These are phyloP conservation scores for Acromyrmex charruanus DNA, from an alignment of 1,140 invertebrate genomes.

Conservation along the genomic window DNA sequence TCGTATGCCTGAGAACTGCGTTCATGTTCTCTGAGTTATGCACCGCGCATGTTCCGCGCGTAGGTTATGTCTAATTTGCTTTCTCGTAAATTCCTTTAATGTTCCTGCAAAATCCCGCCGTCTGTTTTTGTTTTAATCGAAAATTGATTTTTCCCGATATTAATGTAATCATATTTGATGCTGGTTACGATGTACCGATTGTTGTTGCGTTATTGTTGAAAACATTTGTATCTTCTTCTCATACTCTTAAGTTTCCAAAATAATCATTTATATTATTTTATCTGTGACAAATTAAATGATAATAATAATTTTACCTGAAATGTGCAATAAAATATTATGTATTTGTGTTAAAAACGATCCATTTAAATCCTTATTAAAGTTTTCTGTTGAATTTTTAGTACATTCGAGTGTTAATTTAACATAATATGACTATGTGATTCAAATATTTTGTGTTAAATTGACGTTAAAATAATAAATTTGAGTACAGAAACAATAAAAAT, in stretches of 20 bases:
- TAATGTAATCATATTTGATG: neutral
- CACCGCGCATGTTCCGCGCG: conserved; percentile 56
- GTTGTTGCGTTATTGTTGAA: neutral
- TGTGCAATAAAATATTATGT: too few relatives aligned
- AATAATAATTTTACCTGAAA: too few relatives aligned
- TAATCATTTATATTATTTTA: neutral
- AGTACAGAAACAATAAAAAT: too few relatives aligned
- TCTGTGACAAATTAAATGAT: too few relatives aligned
- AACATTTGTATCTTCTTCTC: neutral
- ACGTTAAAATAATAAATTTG: too few relatives aligned
- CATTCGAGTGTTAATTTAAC: too few relatives aligned
- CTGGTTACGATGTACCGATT: neutral
- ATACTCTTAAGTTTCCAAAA: neutral
- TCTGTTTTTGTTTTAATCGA: neutral
- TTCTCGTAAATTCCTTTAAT: conserved; percentile 64
- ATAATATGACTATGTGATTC: too few relatives aligned
- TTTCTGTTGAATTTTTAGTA: too few relatives aligned
- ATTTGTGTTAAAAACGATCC: too few relatives aligned
- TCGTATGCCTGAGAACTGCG: conserved; percentile 47
- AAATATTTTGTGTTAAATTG: too few relatives aligned
- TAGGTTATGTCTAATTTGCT: conserved; percentile 70
- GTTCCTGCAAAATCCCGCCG: neutral
- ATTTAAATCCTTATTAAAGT: too few relatives aligned
- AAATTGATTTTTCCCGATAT: neutral
- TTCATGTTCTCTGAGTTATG: conserved; percentile 69